Conservation (phyloP, 2,888 invertebrate genomes). For the Eutolmus rufibarbis region DNA sequence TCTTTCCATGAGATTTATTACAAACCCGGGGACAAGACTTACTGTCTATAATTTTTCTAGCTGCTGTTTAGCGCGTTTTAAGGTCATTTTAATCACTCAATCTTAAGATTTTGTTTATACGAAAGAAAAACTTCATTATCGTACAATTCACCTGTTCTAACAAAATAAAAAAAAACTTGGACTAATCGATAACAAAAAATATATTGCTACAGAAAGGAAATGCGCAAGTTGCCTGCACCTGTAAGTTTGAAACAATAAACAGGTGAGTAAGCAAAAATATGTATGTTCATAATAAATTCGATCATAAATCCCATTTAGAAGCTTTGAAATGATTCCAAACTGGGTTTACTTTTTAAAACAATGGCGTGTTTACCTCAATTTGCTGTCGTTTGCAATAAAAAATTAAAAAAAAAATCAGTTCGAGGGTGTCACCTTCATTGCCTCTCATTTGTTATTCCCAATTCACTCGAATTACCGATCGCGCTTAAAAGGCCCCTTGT, state of each 20-base stretch:
- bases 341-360: neutral
- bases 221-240: neutral
- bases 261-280: neutral
- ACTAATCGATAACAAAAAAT: neutral
- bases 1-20: neutral
- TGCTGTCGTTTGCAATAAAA: neutral
- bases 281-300: neutral
- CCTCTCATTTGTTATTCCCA: slow-evolving; percentile 17
- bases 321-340: neutral
- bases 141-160: neutral
- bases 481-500: neutral
- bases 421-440: slow-evolving; percentile 32
- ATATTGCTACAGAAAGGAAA: neutral
- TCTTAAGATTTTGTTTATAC: neutral
- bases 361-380: neutral
- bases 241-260: neutral
- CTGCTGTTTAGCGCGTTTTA: neutral
- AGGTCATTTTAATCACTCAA: neutral
- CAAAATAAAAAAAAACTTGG: neutral
- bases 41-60: neutral
- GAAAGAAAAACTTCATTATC: neutral
- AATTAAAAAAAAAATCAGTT: neutral
- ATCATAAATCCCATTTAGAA: neutral
- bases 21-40: neutral
- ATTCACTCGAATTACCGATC: slow-evolving; percentile 32